These are phyloP conservation scores for Lamproptera curius DNA, from an alignment of 2,888 invertebrate species.

Conservation along the genomic window DNA sequence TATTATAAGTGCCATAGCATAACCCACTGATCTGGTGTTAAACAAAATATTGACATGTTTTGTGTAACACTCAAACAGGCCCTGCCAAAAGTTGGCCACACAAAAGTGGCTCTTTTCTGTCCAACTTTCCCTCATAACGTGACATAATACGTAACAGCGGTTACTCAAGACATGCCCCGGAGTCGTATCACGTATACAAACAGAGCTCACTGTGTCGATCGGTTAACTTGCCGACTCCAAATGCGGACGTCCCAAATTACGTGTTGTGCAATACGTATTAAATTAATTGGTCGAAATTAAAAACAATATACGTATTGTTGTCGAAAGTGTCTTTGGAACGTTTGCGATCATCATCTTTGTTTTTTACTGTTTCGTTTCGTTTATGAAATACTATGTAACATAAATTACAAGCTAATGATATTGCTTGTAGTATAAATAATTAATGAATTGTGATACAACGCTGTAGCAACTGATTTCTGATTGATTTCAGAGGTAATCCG, in stretches of 20 bases:
- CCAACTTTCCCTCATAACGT: slow-evolving; percentile 20
- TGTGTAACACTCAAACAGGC: slow-evolving; percentile 4
- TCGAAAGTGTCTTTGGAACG: not conserved
- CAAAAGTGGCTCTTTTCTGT: slow-evolving; percentile 8
- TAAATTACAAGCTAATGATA: too few relatives aligned
- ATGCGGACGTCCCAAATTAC: slow-evolving; percentile 20
- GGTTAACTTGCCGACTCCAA: slow-evolving; percentile 11
- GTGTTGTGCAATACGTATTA: slow-evolving; percentile 13
- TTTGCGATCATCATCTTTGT: too few relatives aligned
- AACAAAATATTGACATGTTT: slow-evolving; percentile 2
- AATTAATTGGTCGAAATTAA: slow-evolving; percentile 14
- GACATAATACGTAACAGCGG: slow-evolving; percentile 19
- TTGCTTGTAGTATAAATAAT: too few relatives aligned
- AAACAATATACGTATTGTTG: not conserved
- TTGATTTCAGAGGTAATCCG: too few relatives aligned
- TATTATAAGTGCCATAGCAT: slow-evolving; percentile 1
- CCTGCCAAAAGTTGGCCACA: slow-evolving; percentile 17
- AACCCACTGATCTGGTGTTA: slow-evolving; percentile 15
- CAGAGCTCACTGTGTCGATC: slow-evolving; percentile 29
- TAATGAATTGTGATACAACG: too few relatives aligned
- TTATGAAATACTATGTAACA: too few relatives aligned
- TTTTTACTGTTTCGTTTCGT: too few relatives aligned
- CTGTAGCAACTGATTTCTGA: too few relatives aligned
- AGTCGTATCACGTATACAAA: slow-evolving; percentile 28
- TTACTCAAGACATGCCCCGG: slow-evolving; percentile 17